Conservation (phyloP, 2,113 vertebrate genomes). For the Festucalex cinctus region DNA sequence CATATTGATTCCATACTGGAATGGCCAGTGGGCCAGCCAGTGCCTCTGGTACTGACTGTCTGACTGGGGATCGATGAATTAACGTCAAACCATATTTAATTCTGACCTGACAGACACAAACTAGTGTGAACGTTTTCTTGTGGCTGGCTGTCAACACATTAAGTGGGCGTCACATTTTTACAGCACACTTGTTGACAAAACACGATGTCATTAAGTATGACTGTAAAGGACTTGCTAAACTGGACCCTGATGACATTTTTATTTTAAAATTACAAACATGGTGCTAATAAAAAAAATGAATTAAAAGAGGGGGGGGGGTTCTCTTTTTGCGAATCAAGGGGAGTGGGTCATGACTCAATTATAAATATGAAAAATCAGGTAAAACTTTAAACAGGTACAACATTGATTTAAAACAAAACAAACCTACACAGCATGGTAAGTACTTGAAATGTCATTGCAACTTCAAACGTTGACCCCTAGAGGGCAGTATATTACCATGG, state of each 20-base stretch:
- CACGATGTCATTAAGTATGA: background rate
- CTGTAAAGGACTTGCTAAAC: background rate
- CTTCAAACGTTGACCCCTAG: conserved; percentile 9
- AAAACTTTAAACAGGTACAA: background rate
- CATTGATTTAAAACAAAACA: background rate
- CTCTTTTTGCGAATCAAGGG: background rate
- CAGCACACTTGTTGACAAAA: background rate
- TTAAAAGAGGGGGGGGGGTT: background rate
- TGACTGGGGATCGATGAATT: conserved; percentile 55
- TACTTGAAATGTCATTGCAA: background rate
- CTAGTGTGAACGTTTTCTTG: background rate
- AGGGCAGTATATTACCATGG: conserved; percentile 22
- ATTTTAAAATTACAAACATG: background rate
- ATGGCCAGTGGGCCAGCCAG: conserved; percentile 29
- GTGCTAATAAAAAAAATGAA: background rate
- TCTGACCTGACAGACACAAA: background rate
- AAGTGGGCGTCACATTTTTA: background rate
- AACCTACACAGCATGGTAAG: background rate
- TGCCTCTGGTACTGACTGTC: conserved; percentile 58
- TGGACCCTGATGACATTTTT: background rate
- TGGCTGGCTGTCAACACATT: background rate
- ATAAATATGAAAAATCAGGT: background rate
- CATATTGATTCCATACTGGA: conserved; percentile 56
- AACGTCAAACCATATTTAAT: conserved; percentile 29
- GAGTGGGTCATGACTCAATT: too few species aligned